Conservation (phyloP, 2,797 vertebrate genomes). For the Eutrigla gurnardus region DNA sequence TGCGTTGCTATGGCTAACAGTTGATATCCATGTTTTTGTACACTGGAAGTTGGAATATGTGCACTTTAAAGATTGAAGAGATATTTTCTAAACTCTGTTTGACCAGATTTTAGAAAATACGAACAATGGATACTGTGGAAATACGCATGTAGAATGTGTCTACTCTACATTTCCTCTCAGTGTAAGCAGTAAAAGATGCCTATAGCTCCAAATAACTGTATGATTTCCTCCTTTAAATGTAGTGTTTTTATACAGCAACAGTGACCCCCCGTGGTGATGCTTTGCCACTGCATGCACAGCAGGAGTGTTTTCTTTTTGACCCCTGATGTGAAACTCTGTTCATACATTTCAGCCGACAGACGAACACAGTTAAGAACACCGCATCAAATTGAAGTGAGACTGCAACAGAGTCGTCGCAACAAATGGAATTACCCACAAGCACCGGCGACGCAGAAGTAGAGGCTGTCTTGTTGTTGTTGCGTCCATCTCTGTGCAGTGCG, state of each 20-base stretch:
- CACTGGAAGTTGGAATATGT: conserved; percentile 9
- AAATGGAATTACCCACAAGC: conserved; percentile 40
- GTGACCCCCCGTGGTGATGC: conserved; percentile 75
- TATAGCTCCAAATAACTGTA: conserved; percentile 23
- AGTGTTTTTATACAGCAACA: conserved; percentile 63
- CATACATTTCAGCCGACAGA: conserved; percentile 28
- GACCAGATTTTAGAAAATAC: background rate
- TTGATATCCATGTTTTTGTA: background rate
- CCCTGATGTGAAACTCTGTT: conserved; percentile 35
- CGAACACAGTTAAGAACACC: conserved; percentile 10
- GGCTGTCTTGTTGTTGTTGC: conserved; percentile 54
- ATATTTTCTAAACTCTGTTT: background rate
- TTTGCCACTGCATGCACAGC: conserved; percentile 34
- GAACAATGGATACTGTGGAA: background rate
- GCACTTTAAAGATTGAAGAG: background rate
- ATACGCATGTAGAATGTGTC: background rate
- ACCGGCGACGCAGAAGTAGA: conserved; percentile 55
- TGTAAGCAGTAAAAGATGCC: background rate
- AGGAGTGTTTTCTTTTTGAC: conserved; percentile 30
- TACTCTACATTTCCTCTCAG: conserved; percentile 2
- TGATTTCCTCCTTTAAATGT: conserved; percentile 1
- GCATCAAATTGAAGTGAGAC: conserved; percentile 34
- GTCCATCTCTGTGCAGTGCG: conserved; percentile 50
- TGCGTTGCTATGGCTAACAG: conserved; percentile 19
- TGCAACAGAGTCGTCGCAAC: conserved; percentile 30